These are phyloP conservation scores for Musca domestica DNA, from an alignment of 1,140 invertebrate genomes.

Conservation along the genomic window DNA sequence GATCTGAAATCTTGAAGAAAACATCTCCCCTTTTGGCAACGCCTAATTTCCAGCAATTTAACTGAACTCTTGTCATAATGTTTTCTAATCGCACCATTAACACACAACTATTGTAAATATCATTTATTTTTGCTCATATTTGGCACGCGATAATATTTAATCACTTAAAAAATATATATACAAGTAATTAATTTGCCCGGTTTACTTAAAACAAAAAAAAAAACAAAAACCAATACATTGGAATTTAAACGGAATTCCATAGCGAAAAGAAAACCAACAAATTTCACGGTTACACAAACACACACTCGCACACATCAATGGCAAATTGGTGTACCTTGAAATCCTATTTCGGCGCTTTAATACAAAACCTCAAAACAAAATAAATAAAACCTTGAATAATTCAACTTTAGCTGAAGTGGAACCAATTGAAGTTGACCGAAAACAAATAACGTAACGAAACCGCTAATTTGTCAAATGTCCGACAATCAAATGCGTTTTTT, in stretches of 20 bases:
- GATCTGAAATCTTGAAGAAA: too few relatives aligned
- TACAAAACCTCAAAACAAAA: neutral
- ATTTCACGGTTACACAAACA: neutral
- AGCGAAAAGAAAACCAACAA: too few relatives aligned
- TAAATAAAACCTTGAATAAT: neutral
- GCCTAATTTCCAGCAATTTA: too few relatives aligned
- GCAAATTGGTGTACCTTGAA: conserved; percentile 1
- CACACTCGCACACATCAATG: neutral
- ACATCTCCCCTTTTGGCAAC: too few relatives aligned
- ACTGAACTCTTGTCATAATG: too few relatives aligned
- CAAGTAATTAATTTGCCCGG: neutral
- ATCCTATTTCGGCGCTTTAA: neutral
- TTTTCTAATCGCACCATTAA: neutral
- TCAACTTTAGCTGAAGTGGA: neutral
- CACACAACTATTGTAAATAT: neutral
- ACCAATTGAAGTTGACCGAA: neutral
- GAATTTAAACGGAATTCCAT: too few relatives aligned
- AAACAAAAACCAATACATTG: neutral
- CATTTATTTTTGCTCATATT: neutral
- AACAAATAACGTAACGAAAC: conserved; percentile 2
- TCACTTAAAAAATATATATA: neutral
- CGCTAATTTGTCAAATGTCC: conserved; percentile 21
- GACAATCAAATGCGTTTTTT: neutral
- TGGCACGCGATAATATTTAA: neutral
- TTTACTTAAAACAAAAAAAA: conserved; percentile 1